Base-by-base conservation (phyloP, 1,140 invertebrate species). In the Aleiodes sp. region DNA sequence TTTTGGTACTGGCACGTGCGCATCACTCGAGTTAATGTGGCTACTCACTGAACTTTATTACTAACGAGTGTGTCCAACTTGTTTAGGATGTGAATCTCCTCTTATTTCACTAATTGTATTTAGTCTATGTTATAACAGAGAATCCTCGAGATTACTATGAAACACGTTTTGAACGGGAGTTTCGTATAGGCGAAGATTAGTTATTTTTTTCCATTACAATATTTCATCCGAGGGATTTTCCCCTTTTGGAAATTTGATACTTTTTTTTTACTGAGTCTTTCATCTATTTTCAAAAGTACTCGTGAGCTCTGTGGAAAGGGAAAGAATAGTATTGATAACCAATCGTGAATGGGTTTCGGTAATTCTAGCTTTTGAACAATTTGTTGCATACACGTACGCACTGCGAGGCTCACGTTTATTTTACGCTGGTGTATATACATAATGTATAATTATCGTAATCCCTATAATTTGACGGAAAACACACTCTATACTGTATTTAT, bases 401-500 rank as follows among this genome's bases (percentile, higher is more conserved):
- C 26, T n/a, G 52, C 56, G 39, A 28, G 31, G 33, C 60, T 33
- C 64, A 67, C 33, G 68, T 61, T 28, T 65, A 67, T 52, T 75
- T 68, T 24, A 63, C 57, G 70, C 12, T 52, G 19, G 10, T 1
- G 39, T 1, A 43, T 19, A n/a, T 52, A 68, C 65, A 78, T 78
- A 76, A 76, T 72, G 65, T 71, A 75, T 74, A 80, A 80, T 80
- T 78, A 78, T 76, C 74, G 73, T 80, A 80, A 80, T 80, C 71
- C 72, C 76, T 80, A 77, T 80, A 77, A 79, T 78, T 76, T 66
- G 68, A 71, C 46, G 71, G 63, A 64, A 73, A 71, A 68, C 64
- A 72, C 26, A 71, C 65, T 67, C 66, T 70, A 60, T 77, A 75
- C 74, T 72, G 70, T 73, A 77, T 80, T 77, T 76, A 78, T 75